Conservation (phyloP, 2,113 vertebrate species). For the Beaufortia kweichowensis region DNA sequence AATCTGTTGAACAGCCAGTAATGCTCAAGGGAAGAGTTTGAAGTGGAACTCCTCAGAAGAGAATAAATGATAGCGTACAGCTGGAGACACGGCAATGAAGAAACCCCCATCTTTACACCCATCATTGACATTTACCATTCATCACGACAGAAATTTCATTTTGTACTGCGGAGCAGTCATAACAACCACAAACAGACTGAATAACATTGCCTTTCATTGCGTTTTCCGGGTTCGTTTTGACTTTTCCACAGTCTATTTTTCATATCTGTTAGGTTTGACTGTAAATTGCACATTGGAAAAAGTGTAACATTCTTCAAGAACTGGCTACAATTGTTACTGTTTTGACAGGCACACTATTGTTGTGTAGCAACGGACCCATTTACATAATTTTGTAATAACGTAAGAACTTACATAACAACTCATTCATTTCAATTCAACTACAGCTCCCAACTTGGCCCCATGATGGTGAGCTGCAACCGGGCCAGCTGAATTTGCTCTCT, state of each 20-base stretch:
- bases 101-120: conserved; percentile 19
- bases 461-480: conserved; percentile 53
- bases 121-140: conserved; percentile 39
- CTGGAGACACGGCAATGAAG: conserved; percentile 59
- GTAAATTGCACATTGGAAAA: conserved; percentile 47
- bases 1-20: conserved; percentile 72
- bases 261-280: conserved; percentile 55
- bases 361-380: conserved; percentile 74
- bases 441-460: conserved; percentile 66
- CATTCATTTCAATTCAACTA: conserved; percentile 70
- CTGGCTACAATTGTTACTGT: conserved; percentile 67
- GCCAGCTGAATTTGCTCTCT: conserved; percentile 44
- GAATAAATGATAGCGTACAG: conserved; percentile 68
- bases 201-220: conserved; percentile 26
- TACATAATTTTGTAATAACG: conserved; percentile 74
- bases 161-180: conserved; percentile 37
- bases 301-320: conserved; percentile 56
- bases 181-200: conserved; percentile 35
- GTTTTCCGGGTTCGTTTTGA: conserved; percentile 51
- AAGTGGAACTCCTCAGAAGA: conserved; percentile 60
- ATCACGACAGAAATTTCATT: conserved; percentile 23
- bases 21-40: conserved; percentile 65
- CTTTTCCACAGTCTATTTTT: conserved; percentile 50
- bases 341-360: conserved; percentile 73
- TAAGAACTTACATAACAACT: conserved; percentile 74